Conservation (phyloP, 2,888 invertebrate genomes). For the Latrodectus elegans region DNA sequence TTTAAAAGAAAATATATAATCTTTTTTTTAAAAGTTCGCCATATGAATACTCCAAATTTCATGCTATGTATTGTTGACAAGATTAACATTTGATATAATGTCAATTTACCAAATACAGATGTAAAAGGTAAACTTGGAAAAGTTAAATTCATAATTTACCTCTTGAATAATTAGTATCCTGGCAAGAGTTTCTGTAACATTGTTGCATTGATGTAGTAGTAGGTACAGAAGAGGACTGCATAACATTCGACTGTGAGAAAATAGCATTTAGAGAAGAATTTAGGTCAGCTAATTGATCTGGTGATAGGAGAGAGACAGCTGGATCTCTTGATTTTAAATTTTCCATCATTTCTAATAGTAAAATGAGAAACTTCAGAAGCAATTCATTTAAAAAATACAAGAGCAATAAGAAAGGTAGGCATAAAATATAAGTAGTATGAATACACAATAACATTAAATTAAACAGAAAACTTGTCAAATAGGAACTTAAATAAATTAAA, state of each 20-base stretch:
- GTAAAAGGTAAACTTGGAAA: neutral
- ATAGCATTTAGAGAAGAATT: conserved; percentile 66
- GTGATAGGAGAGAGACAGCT: conserved; percentile 58
- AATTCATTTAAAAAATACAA: too few relatives aligned
- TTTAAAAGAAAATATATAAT: neutral
- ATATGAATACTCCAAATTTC: neutral
- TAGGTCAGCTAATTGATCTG: conserved; percentile 65
- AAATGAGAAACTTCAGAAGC: neutral
- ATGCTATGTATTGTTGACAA: too few relatives aligned
- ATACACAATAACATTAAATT: too few relatives aligned
- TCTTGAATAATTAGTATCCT: conserved; percentile 54
- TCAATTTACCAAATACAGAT: too few relatives aligned
- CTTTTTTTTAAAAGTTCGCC: neutral
- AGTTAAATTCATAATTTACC: conserved; percentile 18
- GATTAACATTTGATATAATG: too few relatives aligned
- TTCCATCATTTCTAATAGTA: conserved; percentile 67
- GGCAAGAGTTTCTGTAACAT: conserved; percentile 34
- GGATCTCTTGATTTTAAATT: conserved; percentile 65
- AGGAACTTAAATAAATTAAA: too few relatives aligned
- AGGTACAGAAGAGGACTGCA: conserved; percentile 32
- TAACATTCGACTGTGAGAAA: conserved; percentile 60
- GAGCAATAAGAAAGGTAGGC: too few relatives aligned
- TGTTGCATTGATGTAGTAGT: conserved; percentile 30
- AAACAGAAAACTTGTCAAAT: too few relatives aligned
- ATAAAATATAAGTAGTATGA: too few relatives aligned